Evolutionary conservation across 2,113 vertebrate species (phyloP).

Genomic region (Pampusana beccarii): DNA sequence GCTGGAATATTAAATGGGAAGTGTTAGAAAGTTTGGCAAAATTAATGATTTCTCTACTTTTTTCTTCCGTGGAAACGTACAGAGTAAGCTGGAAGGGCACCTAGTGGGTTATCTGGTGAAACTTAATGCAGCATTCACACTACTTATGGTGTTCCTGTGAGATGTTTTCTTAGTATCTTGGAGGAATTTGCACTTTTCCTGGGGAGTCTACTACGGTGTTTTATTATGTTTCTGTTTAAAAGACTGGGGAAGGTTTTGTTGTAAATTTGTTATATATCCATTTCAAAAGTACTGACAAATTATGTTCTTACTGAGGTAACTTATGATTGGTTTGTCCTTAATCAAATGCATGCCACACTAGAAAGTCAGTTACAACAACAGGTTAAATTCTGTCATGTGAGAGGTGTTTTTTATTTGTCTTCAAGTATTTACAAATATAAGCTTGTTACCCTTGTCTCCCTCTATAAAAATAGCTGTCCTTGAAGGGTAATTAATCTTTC

Average conservation of each 20-base stretch:
- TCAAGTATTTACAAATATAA: neutral
- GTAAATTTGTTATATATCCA: neutral
- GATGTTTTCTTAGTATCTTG: neutral
- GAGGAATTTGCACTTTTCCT: neutral
- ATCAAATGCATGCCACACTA: neutral
- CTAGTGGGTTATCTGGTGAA: neutral
- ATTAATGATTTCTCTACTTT: neutral
- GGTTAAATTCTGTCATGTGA: neutral
- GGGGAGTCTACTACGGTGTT: neutral
- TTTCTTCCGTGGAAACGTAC: neutral
- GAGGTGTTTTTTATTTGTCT: neutral
- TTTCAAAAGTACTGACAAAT: neutral
- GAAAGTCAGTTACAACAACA: neutral
- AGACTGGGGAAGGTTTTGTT: neutral
- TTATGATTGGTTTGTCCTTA: neutral
- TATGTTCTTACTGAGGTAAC: accelerated
- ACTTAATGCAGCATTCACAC: neutral
- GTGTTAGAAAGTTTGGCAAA: neutral
- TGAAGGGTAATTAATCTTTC: constrained; percentile 35
- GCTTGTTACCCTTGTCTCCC: neutral
- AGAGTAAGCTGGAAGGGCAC: neutral
- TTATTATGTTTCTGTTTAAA: neutral
- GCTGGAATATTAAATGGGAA: neutral
- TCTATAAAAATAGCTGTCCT: neutral
- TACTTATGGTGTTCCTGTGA: accelerated